Conservation (phyloP, 2,888 invertebrate genomes). For the Drosophila colorata region DNA sequence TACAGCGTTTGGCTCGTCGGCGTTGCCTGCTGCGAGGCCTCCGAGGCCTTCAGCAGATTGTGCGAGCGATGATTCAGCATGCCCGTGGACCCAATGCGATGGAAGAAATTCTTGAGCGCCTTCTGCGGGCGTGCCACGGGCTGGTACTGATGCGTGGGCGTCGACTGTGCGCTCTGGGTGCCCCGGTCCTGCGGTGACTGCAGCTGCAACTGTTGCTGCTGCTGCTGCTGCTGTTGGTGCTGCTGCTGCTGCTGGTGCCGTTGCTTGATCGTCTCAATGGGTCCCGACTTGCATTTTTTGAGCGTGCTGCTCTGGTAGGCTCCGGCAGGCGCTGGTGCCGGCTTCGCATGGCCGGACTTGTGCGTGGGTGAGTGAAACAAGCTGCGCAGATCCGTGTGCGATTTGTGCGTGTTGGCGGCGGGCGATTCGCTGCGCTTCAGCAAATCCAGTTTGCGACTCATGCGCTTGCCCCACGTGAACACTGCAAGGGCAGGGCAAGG, state of each 20-base stretch:
- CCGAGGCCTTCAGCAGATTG: slow-evolving; percentile 82
- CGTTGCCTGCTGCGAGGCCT: slow-evolving; percentile 73
- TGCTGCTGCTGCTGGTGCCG: slow-evolving; percentile 60
- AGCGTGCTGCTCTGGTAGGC: slow-evolving; percentile 80
- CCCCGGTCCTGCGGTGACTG: slow-evolving; percentile 37
- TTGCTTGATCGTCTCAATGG: slow-evolving; percentile 86
- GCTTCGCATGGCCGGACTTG: slow-evolving; percentile 61
- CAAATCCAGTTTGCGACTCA: slow-evolving; percentile 92
- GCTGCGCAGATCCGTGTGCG: slow-evolving; percentile 84
- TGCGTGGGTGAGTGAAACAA: slow-evolving; percentile 83
- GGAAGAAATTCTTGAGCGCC: slow-evolving; percentile 90
- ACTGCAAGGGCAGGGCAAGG: slow-evolving; percentile 85
- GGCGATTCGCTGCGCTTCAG: slow-evolving; percentile 88
- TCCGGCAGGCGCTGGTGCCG: slow-evolving; percentile 33
- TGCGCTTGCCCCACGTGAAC: slow-evolving; percentile 91
- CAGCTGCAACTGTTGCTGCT: slow-evolving; percentile 12
- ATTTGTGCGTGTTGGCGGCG: slow-evolving; percentile 86
- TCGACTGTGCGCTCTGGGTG: slow-evolving; percentile 65
- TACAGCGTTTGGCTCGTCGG: slow-evolving; percentile 86
- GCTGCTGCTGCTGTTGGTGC: slow-evolving; percentile 37
- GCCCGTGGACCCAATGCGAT: slow-evolving; percentile 91
- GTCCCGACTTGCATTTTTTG: slow-evolving; percentile 87
- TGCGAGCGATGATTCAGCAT: slow-evolving; percentile 88
- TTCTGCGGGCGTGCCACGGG: slow-evolving; percentile 85
- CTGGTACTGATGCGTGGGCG: slow-evolving; percentile 71